Percentiles rank a stretch among this genome's conserved stretches.
These are phyloP conservation scores for Ruditapes philippinarum DNA, from an alignment of 1,140 invertebrate species.

Conservation along the genomic window DNA sequence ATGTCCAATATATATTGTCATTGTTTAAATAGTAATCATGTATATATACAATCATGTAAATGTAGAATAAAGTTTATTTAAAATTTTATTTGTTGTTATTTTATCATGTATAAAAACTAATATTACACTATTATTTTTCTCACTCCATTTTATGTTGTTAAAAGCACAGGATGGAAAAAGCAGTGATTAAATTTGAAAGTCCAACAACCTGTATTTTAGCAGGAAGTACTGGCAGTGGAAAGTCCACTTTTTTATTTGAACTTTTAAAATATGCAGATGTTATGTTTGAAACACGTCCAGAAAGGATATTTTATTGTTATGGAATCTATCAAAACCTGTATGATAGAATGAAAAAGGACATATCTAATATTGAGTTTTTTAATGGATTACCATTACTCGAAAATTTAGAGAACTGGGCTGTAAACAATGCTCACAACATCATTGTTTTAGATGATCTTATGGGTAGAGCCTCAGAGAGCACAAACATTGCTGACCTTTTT, in stretches of 20 bases:
- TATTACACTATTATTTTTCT: neutral
- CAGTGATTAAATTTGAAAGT: slow-evolving; percentile 41
- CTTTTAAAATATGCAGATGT: neutral
- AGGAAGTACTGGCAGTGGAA: slow-evolving; percentile 24
- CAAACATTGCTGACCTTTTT: neutral
- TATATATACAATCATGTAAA: slow-evolving; percentile 14
- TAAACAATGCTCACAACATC: neutral
- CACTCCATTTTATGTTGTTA: neutral
- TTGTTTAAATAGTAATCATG: neutral
- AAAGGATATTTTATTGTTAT: slow-evolving; percentile 52
- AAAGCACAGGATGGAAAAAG: neutral
- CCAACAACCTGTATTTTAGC: slow-evolving; percentile 32
- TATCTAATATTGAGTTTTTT: slow-evolving; percentile 31
- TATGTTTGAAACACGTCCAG: slow-evolving; percentile 26
- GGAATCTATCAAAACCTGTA: slow-evolving; percentile 9
- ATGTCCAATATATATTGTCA: neutral
- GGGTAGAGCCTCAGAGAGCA: neutral
- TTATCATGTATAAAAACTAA: neutral
- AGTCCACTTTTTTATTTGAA: slow-evolving; percentile 40
- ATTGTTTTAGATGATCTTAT: slow-evolving; percentile 27
- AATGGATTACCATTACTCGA: slow-evolving; percentile 23
- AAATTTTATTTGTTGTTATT: neutral
- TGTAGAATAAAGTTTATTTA: neutral
- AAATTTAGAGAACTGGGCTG: neutral
- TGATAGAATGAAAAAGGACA: slow-evolving; percentile 26